Percentiles rank a stretch among this genome's conserved stretches.
Conservation (phyloP, 2,888 invertebrate genomes). For the Labia minor region DNA sequence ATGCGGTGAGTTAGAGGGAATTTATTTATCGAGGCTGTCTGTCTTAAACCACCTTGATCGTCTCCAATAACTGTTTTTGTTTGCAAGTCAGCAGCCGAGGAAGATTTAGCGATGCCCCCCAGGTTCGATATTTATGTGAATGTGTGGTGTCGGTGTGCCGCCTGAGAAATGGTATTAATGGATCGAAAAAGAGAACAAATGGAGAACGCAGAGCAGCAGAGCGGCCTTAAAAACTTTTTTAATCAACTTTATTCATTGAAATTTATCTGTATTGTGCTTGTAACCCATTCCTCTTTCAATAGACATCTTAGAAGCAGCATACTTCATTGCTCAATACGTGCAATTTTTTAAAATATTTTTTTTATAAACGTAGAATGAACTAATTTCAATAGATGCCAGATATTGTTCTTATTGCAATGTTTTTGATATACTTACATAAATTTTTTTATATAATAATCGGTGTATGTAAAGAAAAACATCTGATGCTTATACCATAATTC, state of each 20-base stretch:
- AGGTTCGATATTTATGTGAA: background rate
- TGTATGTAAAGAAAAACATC: too few relatives aligned
- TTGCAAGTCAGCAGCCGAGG: background rate
- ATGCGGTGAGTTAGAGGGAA: background rate
- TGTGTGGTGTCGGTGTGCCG: background rate
- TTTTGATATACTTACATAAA: too few relatives aligned
- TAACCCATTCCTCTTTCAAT: too few relatives aligned
- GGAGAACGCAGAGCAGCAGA: background rate
- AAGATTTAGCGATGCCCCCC: background rate
- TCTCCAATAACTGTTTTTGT: background rate
- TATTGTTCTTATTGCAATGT: too few relatives aligned
- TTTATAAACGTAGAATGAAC: too few relatives aligned
- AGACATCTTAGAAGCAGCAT: too few relatives aligned
- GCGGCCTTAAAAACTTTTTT: background rate
- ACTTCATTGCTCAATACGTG: too few relatives aligned
- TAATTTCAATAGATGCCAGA: too few relatives aligned
- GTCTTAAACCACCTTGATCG: background rate
- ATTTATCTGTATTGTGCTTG: background rate
- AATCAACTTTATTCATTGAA: conserved; percentile 13
- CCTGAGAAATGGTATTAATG: background rate
- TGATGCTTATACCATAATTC: too few relatives aligned
- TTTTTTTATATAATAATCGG: too few relatives aligned
- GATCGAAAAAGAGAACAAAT: conserved; percentile 1
- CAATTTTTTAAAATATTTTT: too few relatives aligned
- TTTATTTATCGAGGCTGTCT: background rate